These are phyloP conservation scores for Dunckerocampus dactyliophorus DNA, from an alignment of 2,113 vertebrate genomes.

Conservation along the genomic window DNA sequence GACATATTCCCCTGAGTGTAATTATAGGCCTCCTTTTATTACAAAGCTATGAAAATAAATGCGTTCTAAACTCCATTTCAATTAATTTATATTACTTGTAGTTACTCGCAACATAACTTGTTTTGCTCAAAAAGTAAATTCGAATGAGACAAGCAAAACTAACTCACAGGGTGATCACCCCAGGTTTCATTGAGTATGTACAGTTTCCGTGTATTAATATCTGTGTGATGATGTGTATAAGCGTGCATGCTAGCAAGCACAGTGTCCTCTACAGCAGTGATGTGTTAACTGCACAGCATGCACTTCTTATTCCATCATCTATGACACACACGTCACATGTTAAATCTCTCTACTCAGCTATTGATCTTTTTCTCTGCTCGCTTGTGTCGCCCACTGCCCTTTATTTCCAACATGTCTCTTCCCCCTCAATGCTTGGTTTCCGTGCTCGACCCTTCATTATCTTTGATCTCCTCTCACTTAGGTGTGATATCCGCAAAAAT, in stretches of 20 bases:
- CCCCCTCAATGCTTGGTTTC: not conserved
- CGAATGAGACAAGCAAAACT: conserved; percentile 21
- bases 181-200: not conserved
- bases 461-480: conserved; percentile 35
- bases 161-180: not conserved
- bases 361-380: too few species aligned
- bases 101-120: conserved; percentile 28
- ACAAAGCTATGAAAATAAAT: conserved; percentile 28
- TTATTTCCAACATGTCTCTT: conserved; percentile 15
- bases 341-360: not conserved
- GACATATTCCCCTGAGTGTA: conserved; percentile 37
- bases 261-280: too few species aligned
- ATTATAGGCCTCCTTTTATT: conserved; percentile 38
- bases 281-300: too few species aligned
- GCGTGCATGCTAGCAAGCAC: not conserved
- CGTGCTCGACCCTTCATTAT: not conserved
- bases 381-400: conserved; percentile 11
- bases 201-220: not conserved
- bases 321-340: conserved; percentile 12
- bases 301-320: conserved; percentile 1
- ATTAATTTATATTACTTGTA: not conserved
- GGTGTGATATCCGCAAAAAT: conserved; percentile 27
- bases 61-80: not conserved
- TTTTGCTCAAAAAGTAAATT: conserved; percentile 45
- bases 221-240: conserved; percentile 11